Evolutionary conservation across 2,113 vertebrate species (phyloP).

Genomic region (Odontophorus gujanensis): DNA sequence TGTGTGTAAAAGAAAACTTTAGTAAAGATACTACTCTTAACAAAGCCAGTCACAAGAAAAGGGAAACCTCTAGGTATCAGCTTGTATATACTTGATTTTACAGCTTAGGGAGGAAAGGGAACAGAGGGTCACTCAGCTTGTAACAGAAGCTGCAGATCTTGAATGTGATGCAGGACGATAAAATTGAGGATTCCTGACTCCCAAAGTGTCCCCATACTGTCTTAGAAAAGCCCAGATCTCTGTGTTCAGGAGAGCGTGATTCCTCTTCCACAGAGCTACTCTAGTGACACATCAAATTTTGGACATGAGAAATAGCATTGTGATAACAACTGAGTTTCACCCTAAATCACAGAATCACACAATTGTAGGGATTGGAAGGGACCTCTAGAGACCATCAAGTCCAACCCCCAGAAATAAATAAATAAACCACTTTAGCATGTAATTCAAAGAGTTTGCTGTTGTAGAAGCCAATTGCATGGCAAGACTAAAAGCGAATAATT

Average conservation of each 20-base stretch:
- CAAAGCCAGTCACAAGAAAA: not conserved
- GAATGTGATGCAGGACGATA: not conserved
- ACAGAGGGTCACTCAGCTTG: not conserved
- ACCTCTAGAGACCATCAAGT: too few species aligned
- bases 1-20: not conserved
- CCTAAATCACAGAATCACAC: not conserved
- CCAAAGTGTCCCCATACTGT: fast-evolving
- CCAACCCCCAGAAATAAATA: too few species aligned
- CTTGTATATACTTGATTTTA: not conserved
- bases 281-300: not conserved
- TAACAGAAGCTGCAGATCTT: not conserved
- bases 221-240: not conserved
- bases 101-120: not conserved
- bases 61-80: not conserved
- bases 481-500: not conserved
- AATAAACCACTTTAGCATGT: not conserved
- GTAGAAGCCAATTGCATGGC: not conserved
- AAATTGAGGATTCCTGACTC: not conserved
- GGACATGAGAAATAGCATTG: not conserved
- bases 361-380: too few species aligned
- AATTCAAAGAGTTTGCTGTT: not conserved
- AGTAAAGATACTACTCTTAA: not conserved
- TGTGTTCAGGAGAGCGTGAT: not conserved
- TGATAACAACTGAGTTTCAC: not conserved
- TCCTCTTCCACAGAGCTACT: not conserved